Conservation (phyloP, 2,113 vertebrate species). For the Cephalopterus ornatus region DNA sequence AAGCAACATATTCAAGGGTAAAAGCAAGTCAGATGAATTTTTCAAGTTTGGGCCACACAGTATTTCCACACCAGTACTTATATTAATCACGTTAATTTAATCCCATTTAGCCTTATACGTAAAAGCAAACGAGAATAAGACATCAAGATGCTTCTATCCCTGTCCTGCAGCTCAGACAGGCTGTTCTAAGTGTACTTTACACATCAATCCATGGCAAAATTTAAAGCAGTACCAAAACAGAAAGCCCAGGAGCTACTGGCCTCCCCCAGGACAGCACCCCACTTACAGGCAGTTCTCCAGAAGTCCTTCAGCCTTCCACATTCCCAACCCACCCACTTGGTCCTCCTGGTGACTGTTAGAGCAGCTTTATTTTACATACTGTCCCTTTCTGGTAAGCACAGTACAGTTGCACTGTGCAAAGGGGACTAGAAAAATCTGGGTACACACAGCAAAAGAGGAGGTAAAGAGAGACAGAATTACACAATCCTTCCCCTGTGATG, state of each 20-base stretch:
- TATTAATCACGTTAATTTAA: slow-evolving; percentile 4
- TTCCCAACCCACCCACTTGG: not conserved
- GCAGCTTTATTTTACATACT: not conserved
- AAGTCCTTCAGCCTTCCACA: not conserved
- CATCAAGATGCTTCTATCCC: not conserved
- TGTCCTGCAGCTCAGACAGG: not conserved
- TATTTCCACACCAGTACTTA: not conserved
- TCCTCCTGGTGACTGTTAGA: not conserved
- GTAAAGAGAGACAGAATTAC: not conserved
- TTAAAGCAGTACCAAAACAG: not conserved
- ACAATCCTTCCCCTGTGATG: not conserved
- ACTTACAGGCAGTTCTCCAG: not conserved
- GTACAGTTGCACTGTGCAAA: not conserved
- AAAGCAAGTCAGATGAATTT: not conserved
- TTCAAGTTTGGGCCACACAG: not conserved
- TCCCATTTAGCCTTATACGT: not conserved
- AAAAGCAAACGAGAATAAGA: not conserved
- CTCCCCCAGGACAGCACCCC: not conserved
- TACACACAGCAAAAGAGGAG: not conserved
- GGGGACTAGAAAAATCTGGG: not conserved
- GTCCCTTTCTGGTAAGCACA: not conserved
- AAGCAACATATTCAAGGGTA: not conserved
- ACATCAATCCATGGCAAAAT: not conserved
- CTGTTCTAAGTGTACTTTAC: not conserved
- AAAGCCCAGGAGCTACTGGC: not conserved